Percentiles rank a stretch among this genome's conserved stretches.
These are phyloP conservation scores for Oryzaephilus surinamensis DNA, from an alignment of 1,140 invertebrate genomes.

Conservation along the genomic window DNA sequence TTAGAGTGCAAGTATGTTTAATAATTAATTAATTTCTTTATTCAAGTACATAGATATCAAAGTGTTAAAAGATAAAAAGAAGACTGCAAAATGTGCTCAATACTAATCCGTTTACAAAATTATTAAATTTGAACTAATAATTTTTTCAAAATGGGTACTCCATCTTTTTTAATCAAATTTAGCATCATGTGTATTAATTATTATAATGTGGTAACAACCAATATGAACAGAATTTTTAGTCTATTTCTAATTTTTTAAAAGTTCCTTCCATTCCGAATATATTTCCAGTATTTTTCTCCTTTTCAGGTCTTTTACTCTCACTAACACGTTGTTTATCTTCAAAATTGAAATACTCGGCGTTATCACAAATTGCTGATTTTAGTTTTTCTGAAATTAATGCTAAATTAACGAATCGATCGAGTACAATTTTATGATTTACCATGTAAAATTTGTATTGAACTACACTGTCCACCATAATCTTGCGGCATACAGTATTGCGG, in stretches of 20 bases:
- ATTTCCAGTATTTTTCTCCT: constrained; percentile 47
- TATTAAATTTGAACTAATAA: not conserved
- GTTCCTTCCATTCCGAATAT: constrained; percentile 57
- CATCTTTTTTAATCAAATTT: not conserved
- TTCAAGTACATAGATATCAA: no score
- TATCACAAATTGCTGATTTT: constrained; percentile 30
- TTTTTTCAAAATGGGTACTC: no score
- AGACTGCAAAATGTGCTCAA: not conserved
- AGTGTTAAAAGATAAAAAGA: not conserved
- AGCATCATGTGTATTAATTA: not conserved
- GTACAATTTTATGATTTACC: no score
- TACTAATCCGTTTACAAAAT: not conserved
- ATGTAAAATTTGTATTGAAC: constrained; percentile 31
- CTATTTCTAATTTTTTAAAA: constrained; percentile 61
- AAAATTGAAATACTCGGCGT: constrained; percentile 44
- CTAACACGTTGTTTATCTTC: constrained; percentile 44
- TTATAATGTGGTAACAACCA: not conserved
- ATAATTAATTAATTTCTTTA: no score
- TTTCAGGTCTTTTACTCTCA: constrained; percentile 48
- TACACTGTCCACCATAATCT: constrained; percentile 41
- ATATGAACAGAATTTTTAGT: constrained; percentile 37
- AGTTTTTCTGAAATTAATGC: no score
- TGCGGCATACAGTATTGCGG: constrained; percentile 36
- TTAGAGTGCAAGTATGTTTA: no score
- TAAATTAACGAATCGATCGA: no score